Conservation (phyloP, 1,140 invertebrate genomes). For the Pogonomyrmex barbatus region DNA sequence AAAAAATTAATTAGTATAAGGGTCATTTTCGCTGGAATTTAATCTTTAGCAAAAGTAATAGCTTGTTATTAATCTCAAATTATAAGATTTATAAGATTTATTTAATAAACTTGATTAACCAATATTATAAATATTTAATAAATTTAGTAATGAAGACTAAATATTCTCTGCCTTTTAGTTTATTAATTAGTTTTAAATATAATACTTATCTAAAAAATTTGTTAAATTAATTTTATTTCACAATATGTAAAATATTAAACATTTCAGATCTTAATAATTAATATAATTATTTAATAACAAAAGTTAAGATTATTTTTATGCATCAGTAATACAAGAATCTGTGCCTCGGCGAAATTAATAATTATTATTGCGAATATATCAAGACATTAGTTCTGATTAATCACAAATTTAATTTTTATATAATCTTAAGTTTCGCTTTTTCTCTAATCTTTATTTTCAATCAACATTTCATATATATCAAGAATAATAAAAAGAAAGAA, state of each 20-base stretch:
- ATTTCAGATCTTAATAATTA: constrained; percentile 18
- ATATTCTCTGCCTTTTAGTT: constrained; percentile 4
- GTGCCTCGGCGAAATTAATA: neutral
- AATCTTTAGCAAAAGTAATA: constrained; percentile 6
- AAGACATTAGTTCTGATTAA: constrained; percentile 11
- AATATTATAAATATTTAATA: constrained; percentile 21
- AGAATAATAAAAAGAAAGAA: constrained; percentile 23
- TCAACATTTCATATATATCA: neutral
- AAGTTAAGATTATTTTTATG: constrained; percentile 15
- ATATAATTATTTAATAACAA: constrained; percentile 33
- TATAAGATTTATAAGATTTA: neutral
- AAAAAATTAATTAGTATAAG: constrained; percentile 27
- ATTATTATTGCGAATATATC: neutral
- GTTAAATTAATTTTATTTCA: constrained; percentile 10
- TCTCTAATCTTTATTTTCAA: neutral
- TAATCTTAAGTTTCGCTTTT: neutral
- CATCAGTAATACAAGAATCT: neutral
- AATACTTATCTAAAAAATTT: neutral
- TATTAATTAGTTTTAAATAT: constrained; percentile 30
- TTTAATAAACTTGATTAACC: constrained; percentile 9
- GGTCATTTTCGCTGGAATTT: constrained; percentile 27
- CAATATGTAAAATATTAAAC: constrained; percentile 46
- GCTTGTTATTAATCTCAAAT: constrained; percentile 22
- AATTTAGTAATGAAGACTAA: neutral
- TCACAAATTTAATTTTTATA: neutral